Conservation (phyloP, 2,888 invertebrate genomes). For the Leptarthrus brevirostris region DNA sequence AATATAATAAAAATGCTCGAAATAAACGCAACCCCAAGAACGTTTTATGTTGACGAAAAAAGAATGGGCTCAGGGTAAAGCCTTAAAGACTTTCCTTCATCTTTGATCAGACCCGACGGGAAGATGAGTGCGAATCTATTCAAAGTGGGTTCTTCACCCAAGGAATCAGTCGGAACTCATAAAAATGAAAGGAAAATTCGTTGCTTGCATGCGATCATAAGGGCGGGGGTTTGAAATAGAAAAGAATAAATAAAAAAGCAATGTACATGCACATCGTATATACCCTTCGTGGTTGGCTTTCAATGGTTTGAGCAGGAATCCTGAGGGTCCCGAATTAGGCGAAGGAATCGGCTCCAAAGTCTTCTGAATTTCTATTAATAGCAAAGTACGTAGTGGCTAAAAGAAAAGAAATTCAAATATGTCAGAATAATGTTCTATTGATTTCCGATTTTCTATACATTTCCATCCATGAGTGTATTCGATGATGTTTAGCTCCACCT, state of each 20-base stretch:
- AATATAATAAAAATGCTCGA: conserved; percentile 16
- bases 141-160: conserved; percentile 32
- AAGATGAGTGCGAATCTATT: conserved; percentile 41
- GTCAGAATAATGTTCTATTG: conserved; percentile 50
- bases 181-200: conserved; percentile 44
- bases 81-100: conserved; percentile 43
- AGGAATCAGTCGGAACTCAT: conserved; percentile 42
- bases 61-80: conserved; percentile 28
- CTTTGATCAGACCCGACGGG: conserved; percentile 42
- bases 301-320: background rate
- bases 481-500: conserved; percentile 29
- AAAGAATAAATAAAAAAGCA: conserved; percentile 20
- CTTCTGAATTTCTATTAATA: conserved; percentile 39
- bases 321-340: background rate
- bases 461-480: conserved; percentile 40
- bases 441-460: conserved; percentile 50
- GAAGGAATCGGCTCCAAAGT: background rate
- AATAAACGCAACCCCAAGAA: conserved; percentile 25
- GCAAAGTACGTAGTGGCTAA: conserved; percentile 10
- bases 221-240: background rate
- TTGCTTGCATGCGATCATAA: conserved; percentile 29
- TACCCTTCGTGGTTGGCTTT: background rate
- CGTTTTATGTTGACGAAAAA: background rate
- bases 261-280: conserved; percentile 24
- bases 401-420: conserved; percentile 48